Percentiles rank a stretch among this genome's conserved stretches.
phyloP scores from a whole-genome alignment of 2,113 vertebrate species.

The Ciconia maguari region DNA sequence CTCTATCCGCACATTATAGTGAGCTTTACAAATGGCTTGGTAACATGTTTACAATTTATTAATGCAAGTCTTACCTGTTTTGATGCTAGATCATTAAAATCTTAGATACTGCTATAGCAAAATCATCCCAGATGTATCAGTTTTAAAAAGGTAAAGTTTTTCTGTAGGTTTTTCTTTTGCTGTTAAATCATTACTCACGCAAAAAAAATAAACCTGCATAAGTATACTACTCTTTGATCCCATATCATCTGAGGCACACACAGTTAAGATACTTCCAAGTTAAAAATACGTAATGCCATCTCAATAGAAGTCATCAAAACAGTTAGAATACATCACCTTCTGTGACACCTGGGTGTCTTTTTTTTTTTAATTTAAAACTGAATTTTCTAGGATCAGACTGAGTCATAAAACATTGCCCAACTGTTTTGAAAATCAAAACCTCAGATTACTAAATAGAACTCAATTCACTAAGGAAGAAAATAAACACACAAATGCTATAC shows the following conservation, averaged over 20 bases:
- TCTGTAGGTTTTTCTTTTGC: conserved; percentile 42
- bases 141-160: conserved; percentile 17
- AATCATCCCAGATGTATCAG: conserved; percentile 19
- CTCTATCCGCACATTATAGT: neutral
- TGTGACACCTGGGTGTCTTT: conserved; percentile 52
- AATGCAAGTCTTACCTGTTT: conserved; percentile 59
- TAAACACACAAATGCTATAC: conserved; percentile 49
- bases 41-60: conserved; percentile 13
- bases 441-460: conserved; percentile 58
- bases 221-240: conserved; percentile 28
- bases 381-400: conserved; percentile 50
- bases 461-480: neutral
- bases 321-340: conserved; percentile 66
- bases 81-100: conserved; percentile 64
- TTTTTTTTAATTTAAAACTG: conserved; percentile 51
- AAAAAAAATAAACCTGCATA: conserved; percentile 16
- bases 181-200: conserved; percentile 25
- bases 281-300: conserved; percentile 62
- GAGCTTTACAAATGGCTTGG: conserved; percentile 43
- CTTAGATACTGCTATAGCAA: conserved; percentile 50
- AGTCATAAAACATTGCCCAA: conserved; percentile 56
- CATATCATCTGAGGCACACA: conserved; percentile 58
- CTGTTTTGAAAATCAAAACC: conserved; percentile 44
- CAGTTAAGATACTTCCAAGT: conserved; percentile 58
- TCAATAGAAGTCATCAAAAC: conserved; percentile 63